A percentile compares a stretch with the other conserved stretches of the same genome.
Conservation (phyloP, 2,888 invertebrate species). For the Sylvicola cinctus region DNA sequence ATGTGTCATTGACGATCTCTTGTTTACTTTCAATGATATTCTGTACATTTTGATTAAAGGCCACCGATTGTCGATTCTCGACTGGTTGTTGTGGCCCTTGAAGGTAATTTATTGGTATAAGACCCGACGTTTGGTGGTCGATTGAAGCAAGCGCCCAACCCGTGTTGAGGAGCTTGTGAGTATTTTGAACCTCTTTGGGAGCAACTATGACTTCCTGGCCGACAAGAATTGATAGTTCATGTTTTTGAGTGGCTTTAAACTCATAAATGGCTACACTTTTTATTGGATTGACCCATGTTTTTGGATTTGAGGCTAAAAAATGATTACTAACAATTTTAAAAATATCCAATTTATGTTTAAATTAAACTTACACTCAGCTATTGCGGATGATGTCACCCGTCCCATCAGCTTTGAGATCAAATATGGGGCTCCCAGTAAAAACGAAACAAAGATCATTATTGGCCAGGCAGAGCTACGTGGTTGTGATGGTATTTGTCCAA, state of each 20-base stretch:
- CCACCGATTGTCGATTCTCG: no score
- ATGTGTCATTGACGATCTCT: no score
- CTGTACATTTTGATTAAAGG: no score
- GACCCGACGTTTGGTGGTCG: constrained; percentile 35
- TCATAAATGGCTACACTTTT: constrained; percentile 49
- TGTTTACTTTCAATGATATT: no score
- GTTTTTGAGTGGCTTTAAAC: constrained; percentile 46
- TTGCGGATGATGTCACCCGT: constrained; percentile 28
- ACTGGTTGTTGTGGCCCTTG: constrained; percentile 6
- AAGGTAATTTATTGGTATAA: constrained; percentile 42
- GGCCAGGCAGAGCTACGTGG: constrained; percentile 55
- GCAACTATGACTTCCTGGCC: constrained; percentile 67
- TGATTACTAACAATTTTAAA: background rate
- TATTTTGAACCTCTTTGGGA: constrained; percentile 59
- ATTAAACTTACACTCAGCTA: constrained; percentile 33
- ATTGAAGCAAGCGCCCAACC: constrained; percentile 46
- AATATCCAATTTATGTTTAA: background rate
- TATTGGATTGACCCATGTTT: constrained; percentile 46
- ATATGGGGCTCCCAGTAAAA: constrained; percentile 82
- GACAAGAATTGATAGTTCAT: constrained; percentile 55
- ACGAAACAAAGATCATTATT: constrained; percentile 68
- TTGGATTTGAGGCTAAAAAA: constrained; percentile 37
- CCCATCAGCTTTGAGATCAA: constrained; percentile 66
- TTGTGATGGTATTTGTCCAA: constrained; percentile 22
- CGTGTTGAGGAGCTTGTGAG: constrained; percentile 35